These are phyloP conservation scores for Molossus alvarezi DNA, from an alignment of 2,797 vertebrate genomes.

Conservation along the genomic window DNA sequence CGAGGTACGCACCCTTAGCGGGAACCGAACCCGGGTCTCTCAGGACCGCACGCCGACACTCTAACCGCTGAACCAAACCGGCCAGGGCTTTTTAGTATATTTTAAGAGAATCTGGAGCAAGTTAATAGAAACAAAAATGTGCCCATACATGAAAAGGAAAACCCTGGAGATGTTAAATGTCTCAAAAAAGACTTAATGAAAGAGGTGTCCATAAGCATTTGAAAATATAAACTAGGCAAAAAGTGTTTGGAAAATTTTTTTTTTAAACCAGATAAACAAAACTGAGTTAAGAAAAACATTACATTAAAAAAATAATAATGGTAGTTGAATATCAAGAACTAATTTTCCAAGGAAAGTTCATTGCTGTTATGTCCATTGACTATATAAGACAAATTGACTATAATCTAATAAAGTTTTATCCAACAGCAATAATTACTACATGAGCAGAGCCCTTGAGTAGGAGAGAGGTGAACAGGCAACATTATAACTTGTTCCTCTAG, in stretches of 20 bases:
- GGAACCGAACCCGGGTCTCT: too few relatives aligned
- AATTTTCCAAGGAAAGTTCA: conserved; percentile 6
- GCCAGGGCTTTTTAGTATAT: neutral
- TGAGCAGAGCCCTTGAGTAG: neutral
- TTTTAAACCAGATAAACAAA: neutral
- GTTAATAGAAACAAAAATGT: conserved; percentile 18
- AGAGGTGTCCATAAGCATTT: neutral
- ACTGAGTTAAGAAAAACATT: conserved; percentile 17
- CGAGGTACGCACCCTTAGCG: too few relatives aligned
- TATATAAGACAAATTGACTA: neutral
- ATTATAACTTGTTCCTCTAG: neutral
- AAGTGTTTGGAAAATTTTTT: neutral
- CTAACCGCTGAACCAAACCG: too few relatives aligned
- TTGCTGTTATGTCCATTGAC: neutral
- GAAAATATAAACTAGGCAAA: conserved; percentile 5
- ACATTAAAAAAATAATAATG: neutral
- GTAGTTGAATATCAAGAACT: conserved; percentile 31
- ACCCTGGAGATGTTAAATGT: neutral
- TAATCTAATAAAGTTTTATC: neutral
- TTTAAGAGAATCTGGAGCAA: conserved; percentile 44
- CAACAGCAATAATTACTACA: neutral
- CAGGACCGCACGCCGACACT: too few relatives aligned
- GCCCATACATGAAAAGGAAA: neutral
- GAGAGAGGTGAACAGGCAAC: neutral
- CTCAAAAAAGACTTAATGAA: neutral